Conservation (phyloP, 1,140 invertebrate genomes). For the Agrypnia vestita region DNA sequence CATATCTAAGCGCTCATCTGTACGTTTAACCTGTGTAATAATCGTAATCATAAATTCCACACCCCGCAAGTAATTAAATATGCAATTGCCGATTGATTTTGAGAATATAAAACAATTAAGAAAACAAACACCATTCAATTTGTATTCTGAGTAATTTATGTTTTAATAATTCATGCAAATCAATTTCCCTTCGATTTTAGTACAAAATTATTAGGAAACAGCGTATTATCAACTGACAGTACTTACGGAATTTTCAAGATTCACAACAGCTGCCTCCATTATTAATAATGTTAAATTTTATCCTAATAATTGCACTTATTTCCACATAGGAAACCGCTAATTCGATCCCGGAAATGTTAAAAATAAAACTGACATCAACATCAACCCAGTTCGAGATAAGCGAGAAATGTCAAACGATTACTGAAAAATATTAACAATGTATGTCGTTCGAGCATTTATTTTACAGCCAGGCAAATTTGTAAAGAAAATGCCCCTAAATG, state of each 20-base stretch:
- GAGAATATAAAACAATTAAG: too few relatives aligned
- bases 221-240: slow-evolving; percentile 7
- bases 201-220: slow-evolving; percentile 7
- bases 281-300: slow-evolving; percentile 19
- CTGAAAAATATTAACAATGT: neutral
- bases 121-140: too few relatives aligned
- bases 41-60: too few relatives aligned
- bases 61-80: too few relatives aligned
- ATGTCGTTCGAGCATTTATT: neutral
- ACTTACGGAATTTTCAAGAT: slow-evolving; percentile 59
- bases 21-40: slow-evolving; percentile 53
- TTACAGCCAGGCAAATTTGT: neutral
- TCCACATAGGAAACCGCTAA: slow-evolving; percentile 35
- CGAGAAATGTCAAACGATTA: slow-evolving; percentile 26
- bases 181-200: too few relatives aligned
- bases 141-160: too few relatives aligned
- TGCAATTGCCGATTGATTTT: too few relatives aligned
- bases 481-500: neutral
- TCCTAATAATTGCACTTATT: slow-evolving; percentile 50
- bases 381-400: neutral
- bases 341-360: slow-evolving; percentile 39
- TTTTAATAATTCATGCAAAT: too few relatives aligned
- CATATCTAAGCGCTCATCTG: slow-evolving; percentile 69
- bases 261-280: slow-evolving; percentile 60
- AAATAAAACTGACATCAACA: slow-evolving; percentile 43